phyloP scores from a whole-genome alignment of 2,113 vertebrate species.

The Uria lomvia region DNA sequence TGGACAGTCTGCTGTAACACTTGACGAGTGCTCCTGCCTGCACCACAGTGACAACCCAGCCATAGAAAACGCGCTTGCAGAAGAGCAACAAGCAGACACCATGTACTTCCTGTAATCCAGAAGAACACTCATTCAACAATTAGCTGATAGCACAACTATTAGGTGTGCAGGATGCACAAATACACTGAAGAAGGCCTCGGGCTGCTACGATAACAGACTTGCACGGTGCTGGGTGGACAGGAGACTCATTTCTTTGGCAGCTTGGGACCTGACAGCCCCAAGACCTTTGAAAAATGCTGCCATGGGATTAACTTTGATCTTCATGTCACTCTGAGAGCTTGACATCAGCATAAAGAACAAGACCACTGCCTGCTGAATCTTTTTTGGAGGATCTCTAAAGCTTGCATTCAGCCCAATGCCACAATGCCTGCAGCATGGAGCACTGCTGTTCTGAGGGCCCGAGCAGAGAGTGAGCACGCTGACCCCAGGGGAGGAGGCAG shows the following conservation, averaged over 20 bases:
- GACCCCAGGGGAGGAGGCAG: background rate
- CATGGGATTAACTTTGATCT: background rate
- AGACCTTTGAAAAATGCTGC: background rate
- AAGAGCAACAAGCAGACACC: background rate
- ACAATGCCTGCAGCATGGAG: accelerated
- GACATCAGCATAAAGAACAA: background rate
- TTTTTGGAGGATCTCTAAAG: background rate
- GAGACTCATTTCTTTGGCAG: background rate
- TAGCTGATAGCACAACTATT: background rate
- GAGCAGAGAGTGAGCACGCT: background rate
- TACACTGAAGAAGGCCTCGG: background rate
- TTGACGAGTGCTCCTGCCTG: background rate
- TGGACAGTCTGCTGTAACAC: background rate
- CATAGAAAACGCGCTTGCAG: background rate
- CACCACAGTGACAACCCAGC: background rate
- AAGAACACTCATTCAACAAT: background rate
- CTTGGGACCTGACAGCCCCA: background rate
- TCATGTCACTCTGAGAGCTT: background rate
- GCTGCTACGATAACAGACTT: accelerated
- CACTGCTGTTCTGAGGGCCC: background rate
- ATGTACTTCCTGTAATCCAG: background rate
- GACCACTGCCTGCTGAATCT: background rate
- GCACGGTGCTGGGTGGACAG: background rate
- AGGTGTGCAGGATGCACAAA: background rate
- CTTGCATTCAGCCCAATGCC: background rate